Evolutionary conservation across 1,140 invertebrate species (phyloP).

Genomic region (Lithobius niger): DNA sequence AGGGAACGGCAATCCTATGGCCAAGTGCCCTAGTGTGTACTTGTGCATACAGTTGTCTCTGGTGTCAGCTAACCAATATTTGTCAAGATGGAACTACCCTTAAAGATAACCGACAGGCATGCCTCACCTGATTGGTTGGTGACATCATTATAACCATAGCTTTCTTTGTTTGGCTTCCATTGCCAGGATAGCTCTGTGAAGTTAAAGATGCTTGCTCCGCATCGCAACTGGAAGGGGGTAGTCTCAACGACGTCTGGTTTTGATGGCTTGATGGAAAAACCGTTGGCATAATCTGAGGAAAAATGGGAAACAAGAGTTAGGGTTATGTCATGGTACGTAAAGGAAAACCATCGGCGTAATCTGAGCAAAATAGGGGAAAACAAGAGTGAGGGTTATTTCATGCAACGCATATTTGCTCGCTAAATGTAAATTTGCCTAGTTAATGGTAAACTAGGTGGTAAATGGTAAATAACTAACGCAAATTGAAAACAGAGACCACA

Average conservation of each 20-base stretch:
- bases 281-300: conserved; percentile 15
- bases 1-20: too few relatives aligned
- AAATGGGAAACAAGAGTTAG: background rate
- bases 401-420: too few relatives aligned
- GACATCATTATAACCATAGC: conserved; percentile 3
- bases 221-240: conserved; percentile 15
- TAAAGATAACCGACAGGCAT: background rate
- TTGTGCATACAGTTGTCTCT: too few relatives aligned
- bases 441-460: too few relatives aligned
- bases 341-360: too few relatives aligned
- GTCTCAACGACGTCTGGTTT: conserved; percentile 15
- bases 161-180: conserved; percentile 10
- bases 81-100: background rate
- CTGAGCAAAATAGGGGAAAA: too few relatives aligned
- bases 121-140: conserved; percentile 5
- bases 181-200: conserved; percentile 17
- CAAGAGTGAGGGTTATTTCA: too few relatives aligned
- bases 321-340: too few relatives aligned
- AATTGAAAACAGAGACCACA: too few relatives aligned
- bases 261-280: conserved; percentile 15
- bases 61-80: background rate
- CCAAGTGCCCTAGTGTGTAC: too few relatives aligned
- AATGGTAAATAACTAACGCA: too few relatives aligned
- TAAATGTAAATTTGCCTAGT: too few relatives aligned
- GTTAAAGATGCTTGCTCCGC: conserved; percentile 17